Percentiles rank a stretch among this genome's conserved stretches.
Conservation (phyloP, 2,888 invertebrate genomes). For the Nymphalis urticae region DNA sequence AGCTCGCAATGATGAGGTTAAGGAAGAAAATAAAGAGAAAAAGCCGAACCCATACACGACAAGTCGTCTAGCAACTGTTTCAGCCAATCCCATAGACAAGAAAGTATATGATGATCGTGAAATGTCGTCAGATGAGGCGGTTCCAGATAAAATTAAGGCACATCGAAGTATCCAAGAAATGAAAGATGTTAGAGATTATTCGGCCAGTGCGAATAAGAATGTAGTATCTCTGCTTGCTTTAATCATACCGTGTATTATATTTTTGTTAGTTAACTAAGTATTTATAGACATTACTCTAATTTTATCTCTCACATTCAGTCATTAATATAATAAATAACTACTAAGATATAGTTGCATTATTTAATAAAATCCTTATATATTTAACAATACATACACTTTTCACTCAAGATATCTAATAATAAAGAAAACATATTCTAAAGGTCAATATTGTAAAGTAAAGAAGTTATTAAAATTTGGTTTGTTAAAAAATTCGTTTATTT, state of each 20-base stretch:
- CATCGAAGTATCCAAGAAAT: conserved; percentile 58
- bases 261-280: conserved; percentile 27
- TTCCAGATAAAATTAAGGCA: conserved; percentile 64
- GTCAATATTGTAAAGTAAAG: too few relatives aligned
- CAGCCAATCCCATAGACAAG: conserved; percentile 64
- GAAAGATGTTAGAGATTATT: conserved; percentile 38
- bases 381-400: too few relatives aligned
- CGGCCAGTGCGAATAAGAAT: conserved; percentile 48
- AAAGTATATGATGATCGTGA: conserved; percentile 53
- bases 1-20: conserved; percentile 16
- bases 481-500: neutral
- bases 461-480: neutral
- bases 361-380: conserved; percentile 11
- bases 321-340: conserved; percentile 66
- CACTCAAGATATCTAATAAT: too few relatives aligned
- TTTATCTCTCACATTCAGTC: conserved; percentile 62
- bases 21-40: conserved; percentile 36
- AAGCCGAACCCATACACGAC: conserved; percentile 57
- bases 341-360: conserved; percentile 45
- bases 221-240: conserved; percentile 45
- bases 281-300: conserved; percentile 46
- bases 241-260: conserved; percentile 48
- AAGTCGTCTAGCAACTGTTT: conserved; percentile 67
- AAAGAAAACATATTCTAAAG: too few relatives aligned
- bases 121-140: conserved; percentile 73